These are phyloP conservation scores for Nymphalis c-album DNA, from an alignment of 2,888 invertebrate genomes.

Conservation along the genomic window DNA sequence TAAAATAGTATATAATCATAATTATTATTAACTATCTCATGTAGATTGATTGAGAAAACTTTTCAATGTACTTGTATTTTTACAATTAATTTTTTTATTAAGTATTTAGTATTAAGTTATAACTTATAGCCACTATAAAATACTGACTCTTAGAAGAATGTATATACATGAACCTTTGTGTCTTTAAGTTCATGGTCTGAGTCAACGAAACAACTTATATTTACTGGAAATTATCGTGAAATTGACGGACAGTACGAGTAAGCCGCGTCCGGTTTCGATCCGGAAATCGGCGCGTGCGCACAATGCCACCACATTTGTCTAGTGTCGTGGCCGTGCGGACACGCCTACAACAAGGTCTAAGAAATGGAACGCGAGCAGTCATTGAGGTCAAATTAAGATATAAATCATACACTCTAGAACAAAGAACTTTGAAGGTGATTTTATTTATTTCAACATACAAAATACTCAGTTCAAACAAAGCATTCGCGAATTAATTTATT, in stretches of 20 bases:
- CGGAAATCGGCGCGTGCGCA: slow-evolving; percentile 58
- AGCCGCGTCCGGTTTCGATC: slow-evolving; percentile 53
- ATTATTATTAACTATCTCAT: no score
- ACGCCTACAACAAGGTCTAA: slow-evolving; percentile 61
- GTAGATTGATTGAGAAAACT: no score
- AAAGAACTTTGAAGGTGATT: slow-evolving; percentile 19
- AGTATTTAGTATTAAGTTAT: no score
- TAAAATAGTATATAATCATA: no score
- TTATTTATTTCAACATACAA: background rate
- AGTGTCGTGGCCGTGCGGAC: slow-evolving; percentile 14
- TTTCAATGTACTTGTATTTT: no score
- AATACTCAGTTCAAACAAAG: background rate
- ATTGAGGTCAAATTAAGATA: slow-evolving; percentile 47
- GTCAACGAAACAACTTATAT: background rate
- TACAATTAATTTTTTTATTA: no score
- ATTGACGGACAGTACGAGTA: slow-evolving; percentile 26
- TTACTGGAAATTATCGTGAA: slow-evolving; percentile 2
- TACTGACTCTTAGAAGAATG: background rate
- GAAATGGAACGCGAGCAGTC: slow-evolving; percentile 56
- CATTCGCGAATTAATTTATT: no score
- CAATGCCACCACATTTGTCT: slow-evolving; percentile 45
- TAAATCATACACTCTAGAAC: slow-evolving; percentile 32
- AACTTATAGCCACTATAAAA: no score
- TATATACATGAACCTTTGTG: background rate
- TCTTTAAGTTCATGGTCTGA: slow-evolving; percentile 3